Evolutionary conservation across 2,888 invertebrate species (phyloP), one percentile per base, ranked within the genome.

Genomic region (Arrhopalites spinosus): DNA sequence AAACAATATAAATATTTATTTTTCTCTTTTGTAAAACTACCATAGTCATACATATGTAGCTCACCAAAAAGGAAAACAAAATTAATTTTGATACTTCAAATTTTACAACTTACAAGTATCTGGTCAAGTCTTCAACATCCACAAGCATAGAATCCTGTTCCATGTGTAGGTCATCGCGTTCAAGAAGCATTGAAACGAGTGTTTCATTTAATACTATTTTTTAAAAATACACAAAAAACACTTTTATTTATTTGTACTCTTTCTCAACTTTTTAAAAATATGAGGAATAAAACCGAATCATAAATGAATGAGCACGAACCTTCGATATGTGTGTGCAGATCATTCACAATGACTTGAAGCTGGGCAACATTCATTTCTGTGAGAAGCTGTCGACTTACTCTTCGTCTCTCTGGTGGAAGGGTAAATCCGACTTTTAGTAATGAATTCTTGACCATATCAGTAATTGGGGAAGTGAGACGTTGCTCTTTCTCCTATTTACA

Each of bases 61-160:
- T n/a, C n/a, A n/a, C n/a, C n/a, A n/a, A n/a, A n/a, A n/a, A n/a
- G 25, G 43, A 67, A 11, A 67, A 17, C 7, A 43, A 43, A 67
- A 67, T 30, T 2, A 2, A 13, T 23, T 36, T 27, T 11, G 27
- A 66, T 66, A 13, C 30, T 7, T 29, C 13, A 61, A 5, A 50
- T 66, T 23, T 15, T 23, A 25, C 50, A 43, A 88, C 93, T 91
- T 87, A 94, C 93, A 93, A 87, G 86, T 93, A 93, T 88, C 93
- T 89, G 61, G 95, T 95, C 83, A 96, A 90, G 87, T 98, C 97
- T 87, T 98, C 97, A 84, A 98, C 95, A 85, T 98, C 97, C 50
- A 97, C 96, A 81, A 97, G 89, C 93, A 96, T 96, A 56, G 97
- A 96, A 86, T 98, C 98, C 86, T 98, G 96, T 81, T 95, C 94